phyloP scores from a whole-genome alignment of 1,140 invertebrate genomes.

The Bombus vancouverensis region DNA sequence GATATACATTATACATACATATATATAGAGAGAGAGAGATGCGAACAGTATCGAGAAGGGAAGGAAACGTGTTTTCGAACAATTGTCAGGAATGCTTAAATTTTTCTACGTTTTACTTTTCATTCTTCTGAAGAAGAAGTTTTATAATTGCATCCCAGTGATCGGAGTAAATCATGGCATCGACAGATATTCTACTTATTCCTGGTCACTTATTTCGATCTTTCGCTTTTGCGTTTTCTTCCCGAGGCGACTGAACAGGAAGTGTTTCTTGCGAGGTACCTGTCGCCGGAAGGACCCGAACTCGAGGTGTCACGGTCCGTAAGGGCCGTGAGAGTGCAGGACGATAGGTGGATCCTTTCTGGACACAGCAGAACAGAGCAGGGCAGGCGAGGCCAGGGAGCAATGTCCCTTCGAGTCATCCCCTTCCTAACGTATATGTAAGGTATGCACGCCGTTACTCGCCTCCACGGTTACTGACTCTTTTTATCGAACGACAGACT shows the following conservation, averaged over 20 bases:
- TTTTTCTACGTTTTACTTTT: too few species aligned
- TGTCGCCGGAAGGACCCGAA: conserved; percentile 60
- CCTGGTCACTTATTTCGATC: neutral
- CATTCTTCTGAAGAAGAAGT: neutral
- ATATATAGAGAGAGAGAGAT: neutral
- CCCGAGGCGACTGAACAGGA: conserved; percentile 15
- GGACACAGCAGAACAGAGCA: conserved; percentile 66
- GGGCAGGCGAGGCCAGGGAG: conserved; percentile 74
- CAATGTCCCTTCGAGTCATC: conserved; percentile 79
- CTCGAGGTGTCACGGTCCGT: conserved; percentile 62
- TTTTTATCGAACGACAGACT: conserved; percentile 70
- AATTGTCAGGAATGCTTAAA: too few species aligned
- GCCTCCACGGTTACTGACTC: conserved; percentile 69
- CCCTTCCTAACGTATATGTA: conserved; percentile 75
- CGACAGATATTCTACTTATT: neutral
- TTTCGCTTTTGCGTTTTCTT: conserved; percentile 13
- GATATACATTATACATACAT: neutral
- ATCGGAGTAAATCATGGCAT: conserved; percentile 26
- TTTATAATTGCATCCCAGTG: conserved; percentile 4
- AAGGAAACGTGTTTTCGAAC: neutral
- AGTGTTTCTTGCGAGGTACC: conserved; percentile 36
- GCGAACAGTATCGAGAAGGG: neutral
- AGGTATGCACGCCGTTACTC: conserved; percentile 80
- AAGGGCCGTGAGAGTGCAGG: conserved; percentile 65
- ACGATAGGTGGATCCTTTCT: conserved; percentile 67